These are phyloP conservation scores for Pachycephus smyrnensis DNA, from an alignment of 2,888 invertebrate genomes.

Conservation along the genomic window DNA sequence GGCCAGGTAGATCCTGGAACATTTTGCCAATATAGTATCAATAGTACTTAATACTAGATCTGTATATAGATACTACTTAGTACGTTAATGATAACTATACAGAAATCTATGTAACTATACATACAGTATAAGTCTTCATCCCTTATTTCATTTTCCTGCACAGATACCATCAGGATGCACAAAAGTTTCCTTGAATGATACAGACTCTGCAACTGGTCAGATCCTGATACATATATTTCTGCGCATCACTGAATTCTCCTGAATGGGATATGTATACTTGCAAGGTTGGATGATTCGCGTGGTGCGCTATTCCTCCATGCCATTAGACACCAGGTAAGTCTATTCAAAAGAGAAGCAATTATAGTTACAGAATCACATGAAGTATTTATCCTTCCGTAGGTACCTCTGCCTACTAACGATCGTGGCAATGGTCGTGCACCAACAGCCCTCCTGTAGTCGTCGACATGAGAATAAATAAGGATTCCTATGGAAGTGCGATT, in stretches of 20 bases:
- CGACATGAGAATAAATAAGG: not conserved
- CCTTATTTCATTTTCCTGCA: not conserved
- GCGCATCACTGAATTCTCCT: not conserved
- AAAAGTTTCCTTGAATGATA: not conserved
- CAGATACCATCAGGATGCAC: not conserved
- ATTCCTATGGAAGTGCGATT: not conserved
- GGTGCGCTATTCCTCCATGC: not conserved
- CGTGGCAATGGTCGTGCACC: not conserved
- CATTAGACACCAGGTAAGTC: not conserved
- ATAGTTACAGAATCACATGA: not conserved
- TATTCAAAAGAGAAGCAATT: not conserved
- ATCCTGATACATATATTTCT: not conserved
- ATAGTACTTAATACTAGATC: not conserved
- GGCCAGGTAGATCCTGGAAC: not conserved
- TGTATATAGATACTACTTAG: not conserved
- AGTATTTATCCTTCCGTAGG: slow-evolving; percentile 8
- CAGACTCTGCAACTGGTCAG: not conserved
- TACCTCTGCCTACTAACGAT: not conserved
- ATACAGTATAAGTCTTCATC: not conserved
- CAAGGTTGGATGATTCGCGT: not conserved
- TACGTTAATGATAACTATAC: not conserved
- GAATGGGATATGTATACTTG: not conserved
- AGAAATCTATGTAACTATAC: not conserved
- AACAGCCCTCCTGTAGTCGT: not conserved
- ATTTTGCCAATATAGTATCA: not conserved